Evolutionary conservation across 2,113 vertebrate species (phyloP).

Genomic region (Nettapus auritus): DNA sequence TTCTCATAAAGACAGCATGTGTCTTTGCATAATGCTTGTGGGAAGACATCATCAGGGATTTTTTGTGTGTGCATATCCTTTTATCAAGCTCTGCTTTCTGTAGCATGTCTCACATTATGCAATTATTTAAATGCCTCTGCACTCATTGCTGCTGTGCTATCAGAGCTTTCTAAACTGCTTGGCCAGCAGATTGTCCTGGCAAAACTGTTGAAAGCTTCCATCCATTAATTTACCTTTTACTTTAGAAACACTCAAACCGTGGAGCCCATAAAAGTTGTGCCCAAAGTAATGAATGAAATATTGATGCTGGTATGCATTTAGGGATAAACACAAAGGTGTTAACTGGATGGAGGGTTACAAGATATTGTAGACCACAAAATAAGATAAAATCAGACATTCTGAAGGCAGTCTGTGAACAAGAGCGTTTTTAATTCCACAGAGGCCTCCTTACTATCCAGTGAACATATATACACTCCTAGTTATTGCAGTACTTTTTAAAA

Average conservation of each 20-base stretch:
- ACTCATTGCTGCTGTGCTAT: neutral
- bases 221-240: conserved; percentile 64
- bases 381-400: neutral
- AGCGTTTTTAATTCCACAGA: neutral
- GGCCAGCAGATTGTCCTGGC: conserved; percentile 51
- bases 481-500: neutral
- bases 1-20: neutral
- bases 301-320: conserved; percentile 34
- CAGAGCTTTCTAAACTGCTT: conserved; percentile 38
- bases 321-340: conserved; percentile 20
- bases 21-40: neutral
- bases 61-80: neutral
- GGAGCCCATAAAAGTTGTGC: conserved; percentile 17
- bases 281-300: conserved; percentile 58
- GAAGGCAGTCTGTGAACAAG: neutral
- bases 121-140: conserved; percentile 45
- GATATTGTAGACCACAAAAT: conserved; percentile 1
- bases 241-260: conserved; percentile 40
- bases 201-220: conserved; percentile 50
- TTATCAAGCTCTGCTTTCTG: conserved; percentile 11
- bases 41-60: neutral
- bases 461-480: neutral
- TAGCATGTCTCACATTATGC: neutral
- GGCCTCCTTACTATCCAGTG: neutral
- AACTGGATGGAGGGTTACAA: neutral